Base-by-base conservation (phyloP, 2,113 vertebrate species). In the Daphoenositta chrysoptera region DNA sequence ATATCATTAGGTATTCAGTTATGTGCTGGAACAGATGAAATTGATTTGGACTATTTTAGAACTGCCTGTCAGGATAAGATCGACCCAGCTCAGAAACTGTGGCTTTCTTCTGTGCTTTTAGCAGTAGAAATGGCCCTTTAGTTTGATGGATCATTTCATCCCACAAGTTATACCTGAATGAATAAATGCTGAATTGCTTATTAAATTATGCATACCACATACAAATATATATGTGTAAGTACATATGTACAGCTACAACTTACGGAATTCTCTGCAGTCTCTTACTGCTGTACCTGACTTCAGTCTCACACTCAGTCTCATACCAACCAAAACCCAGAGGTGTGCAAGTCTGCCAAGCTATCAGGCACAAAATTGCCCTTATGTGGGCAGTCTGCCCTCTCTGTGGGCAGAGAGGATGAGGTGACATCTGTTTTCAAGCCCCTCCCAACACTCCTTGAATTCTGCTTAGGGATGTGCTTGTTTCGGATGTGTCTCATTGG, bases 241-340 rank as follows among this genome's bases (percentile, higher is more conserved):
- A 47, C 31, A 40, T 31, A 54, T 31, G 6, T 24, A n/a, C 7
- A 63, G 42, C 28, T 66, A 23, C 3, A 40, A 22, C 20, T 37
- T 58, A 37, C 0, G 73, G 44, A 31, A 40, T 60, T 53, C 61
- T 75, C 30, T 47, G 20, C 20, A 31, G 16, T 24, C 13, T 53
- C 19, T 73, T 30, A 15, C 26, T 15, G 9, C 9, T 75, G 4
- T 10, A 51, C 50, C 9, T 72, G 7, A 72, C 60, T 80, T 86
- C 48, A 84, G 16, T 61, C 33, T 83, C 39, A 40, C 7, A 26
- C 22, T 31, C 6, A 19, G 14, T 54, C 27, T 70, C 26, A n/a
- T 15, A 65, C 2, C 13, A 42, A 78, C 6, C 18, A 61, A 14
- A 11, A 47, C 14, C 4, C 8, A 1, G 1, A 23, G 13, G 2